Evolutionary conservation across 2,888 invertebrate species (phyloP), one percentile per base, ranked within the genome.

Genomic region (Cepaea hortensis): DNA sequence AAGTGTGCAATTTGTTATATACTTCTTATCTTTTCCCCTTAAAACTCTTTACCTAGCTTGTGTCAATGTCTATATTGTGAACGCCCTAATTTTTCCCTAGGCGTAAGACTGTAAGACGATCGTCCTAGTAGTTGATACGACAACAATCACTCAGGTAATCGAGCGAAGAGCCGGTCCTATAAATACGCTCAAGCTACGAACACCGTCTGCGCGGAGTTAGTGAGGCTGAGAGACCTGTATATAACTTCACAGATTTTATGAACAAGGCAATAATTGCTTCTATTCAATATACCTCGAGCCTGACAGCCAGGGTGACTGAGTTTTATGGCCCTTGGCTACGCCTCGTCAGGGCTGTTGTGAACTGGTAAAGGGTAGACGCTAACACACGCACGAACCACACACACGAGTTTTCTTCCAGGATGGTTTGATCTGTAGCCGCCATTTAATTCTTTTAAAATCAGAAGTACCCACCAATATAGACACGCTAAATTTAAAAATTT

Each of bases 191-290:
- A 23, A 79, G 61, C 61, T 79, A 55, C 77, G 5, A 79, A 79
- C 23, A 61, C 46, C 77, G 23, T 55, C 77, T 55, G 77, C 61
- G 61, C 77, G 9, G 55, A 61, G 23, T 23, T 79, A 61, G 77
- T 79, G 77, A 61, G 61, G 77, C 77, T 15, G 77, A 79, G 61
- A 79, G 77, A 61, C 23, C 61, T 55, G 61, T 79, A 79, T 79
- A 79, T 61, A 79, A 61, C 61, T 79, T 23, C 11, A 61, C 77
- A 61, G 77, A n/a, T 61, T 73, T 79, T 61, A 79, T 79, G 77
- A 79, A 79, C 77, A 61, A 61, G n/a, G 77, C 77, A 61, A 79
- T 79, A 79, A 79, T 79, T 79, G 77, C 61, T 79, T 79, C 61
- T 61, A 79, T 79, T 79, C 61, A 79, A 13, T 4, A 61, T 20